A percentile compares a stretch with the other conserved stretches of the same genome.
Conservation (phyloP, 2,113 vertebrate species). For the Beaufortia kweichowensis region DNA sequence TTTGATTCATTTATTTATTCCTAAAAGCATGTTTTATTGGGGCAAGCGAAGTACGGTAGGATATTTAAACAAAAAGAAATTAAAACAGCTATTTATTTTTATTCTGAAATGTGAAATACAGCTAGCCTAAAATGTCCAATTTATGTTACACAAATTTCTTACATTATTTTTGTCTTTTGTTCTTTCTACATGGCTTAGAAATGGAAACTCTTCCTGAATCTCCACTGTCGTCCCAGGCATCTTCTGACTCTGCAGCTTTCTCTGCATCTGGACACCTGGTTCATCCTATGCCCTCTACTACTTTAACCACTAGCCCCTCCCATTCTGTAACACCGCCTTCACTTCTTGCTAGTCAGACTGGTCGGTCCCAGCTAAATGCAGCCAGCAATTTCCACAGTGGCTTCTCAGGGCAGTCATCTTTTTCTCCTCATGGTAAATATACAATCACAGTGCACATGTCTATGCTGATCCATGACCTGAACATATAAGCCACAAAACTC, state of each 20-base stretch:
- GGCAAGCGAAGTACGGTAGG: not conserved
- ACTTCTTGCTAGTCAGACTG: conserved; percentile 25
- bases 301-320: conserved; percentile 13
- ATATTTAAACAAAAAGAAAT: not conserved
- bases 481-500: not conserved
- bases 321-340: conserved; percentile 4
- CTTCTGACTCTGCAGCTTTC: conserved; percentile 23
- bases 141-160: not conserved
- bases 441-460: not conserved
- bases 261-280: conserved; percentile 18
- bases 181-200: conserved; percentile 26
- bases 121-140: not conserved
- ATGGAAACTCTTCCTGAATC: conserved; percentile 47
- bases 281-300: not conserved
- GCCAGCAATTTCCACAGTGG: conserved; percentile 18
- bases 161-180: not conserved
- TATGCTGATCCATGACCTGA: not conserved
- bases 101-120: not conserved
- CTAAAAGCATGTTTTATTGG: not conserved
- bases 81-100: not conserved
- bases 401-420: conserved; percentile 22
- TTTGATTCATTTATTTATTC: not conserved
- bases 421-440: conserved; percentile 38
- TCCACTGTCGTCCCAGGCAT: conserved; percentile 26
- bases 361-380: conserved; percentile 57